A percentile compares a stretch with the other conserved stretches of the same genome.
Conservation (phyloP, 2,888 invertebrate species). For the Drosophila recens region DNA sequence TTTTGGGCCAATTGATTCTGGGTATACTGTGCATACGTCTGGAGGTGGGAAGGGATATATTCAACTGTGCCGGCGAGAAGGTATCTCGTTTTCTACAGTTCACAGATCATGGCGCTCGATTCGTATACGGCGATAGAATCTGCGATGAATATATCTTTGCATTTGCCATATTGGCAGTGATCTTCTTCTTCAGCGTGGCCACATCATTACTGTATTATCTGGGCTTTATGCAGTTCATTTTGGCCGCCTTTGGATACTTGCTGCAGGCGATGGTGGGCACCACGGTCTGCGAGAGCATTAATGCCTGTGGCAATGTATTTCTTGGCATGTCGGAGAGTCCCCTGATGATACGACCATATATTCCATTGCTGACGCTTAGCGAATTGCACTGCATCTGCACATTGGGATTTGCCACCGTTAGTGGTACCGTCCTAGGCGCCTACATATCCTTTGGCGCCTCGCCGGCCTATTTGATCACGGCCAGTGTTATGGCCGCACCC, state of each 20-base stretch:
- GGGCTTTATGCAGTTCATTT: slow-evolving; percentile 92
- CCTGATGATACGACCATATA: slow-evolving; percentile 93
- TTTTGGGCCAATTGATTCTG: slow-evolving; percentile 92
- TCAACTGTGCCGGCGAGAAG: slow-evolving; percentile 43
- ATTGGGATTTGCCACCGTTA: slow-evolving; percentile 96
- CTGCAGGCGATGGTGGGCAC: slow-evolving; percentile 91
- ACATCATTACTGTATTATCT: slow-evolving; percentile 94
- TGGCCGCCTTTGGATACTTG: slow-evolving; percentile 87
- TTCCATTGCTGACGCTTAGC: slow-evolving; percentile 91
- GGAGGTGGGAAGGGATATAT: slow-evolving; percentile 85
- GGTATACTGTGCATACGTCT: slow-evolving; percentile 94
- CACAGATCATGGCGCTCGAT: slow-evolving; percentile 91
- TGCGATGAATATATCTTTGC: slow-evolving; percentile 89
- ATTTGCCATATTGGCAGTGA: slow-evolving; percentile 94
- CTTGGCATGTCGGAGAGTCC: slow-evolving; percentile 96
- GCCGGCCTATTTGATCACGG: slow-evolving; percentile 94
- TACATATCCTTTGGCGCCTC: slow-evolving; percentile 95
- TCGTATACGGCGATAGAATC: slow-evolving; percentile 91
- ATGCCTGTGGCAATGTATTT: slow-evolving; percentile 96
- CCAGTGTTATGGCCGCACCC: slow-evolving; percentile 98
- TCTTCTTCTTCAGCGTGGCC: slow-evolving; percentile 96
- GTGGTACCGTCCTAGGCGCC: slow-evolving; percentile 95
- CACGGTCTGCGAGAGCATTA: slow-evolving; percentile 96
- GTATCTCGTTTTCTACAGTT: slow-evolving; percentile 88
- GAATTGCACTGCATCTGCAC: slow-evolving; percentile 96